phyloP scores from a whole-genome alignment of 2,797 vertebrate species.

The Alcedo quadribrachys region DNA sequence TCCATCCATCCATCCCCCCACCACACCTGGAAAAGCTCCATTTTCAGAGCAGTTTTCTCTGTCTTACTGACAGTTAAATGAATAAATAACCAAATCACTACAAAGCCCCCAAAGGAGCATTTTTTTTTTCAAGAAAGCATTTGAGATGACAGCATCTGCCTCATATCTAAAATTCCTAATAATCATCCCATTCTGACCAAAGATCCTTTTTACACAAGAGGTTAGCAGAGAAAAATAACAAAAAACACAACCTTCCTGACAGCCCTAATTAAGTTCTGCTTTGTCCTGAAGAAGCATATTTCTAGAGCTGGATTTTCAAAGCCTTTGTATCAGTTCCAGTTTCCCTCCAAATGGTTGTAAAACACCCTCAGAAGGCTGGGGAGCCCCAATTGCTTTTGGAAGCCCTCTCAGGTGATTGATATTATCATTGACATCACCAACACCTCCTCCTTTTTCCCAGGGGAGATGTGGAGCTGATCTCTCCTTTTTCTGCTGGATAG shows the following conservation, averaged over 20 bases:
- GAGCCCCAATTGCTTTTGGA: not conserved
- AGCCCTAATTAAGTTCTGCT: not conserved
- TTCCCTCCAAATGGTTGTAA: not conserved
- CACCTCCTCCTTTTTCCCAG: not conserved
- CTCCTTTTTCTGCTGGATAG: not conserved
- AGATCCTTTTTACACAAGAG: not conserved
- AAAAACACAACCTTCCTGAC: not conserved
- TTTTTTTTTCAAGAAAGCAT: not conserved
- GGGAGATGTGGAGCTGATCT: not conserved
- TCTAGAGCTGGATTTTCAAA: not conserved
- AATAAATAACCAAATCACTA: not conserved
- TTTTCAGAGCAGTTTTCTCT: not conserved
- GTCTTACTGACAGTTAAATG: not conserved
- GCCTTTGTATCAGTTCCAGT: not conserved
- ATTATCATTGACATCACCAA: not conserved
- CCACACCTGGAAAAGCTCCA: not conserved
- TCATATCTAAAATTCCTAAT: not conserved
- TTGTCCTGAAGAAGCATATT: not conserved
- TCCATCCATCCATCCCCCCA: constrained; percentile 5
- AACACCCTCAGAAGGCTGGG: not conserved
- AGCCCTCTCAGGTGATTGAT: fast-evolving
- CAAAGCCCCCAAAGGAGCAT: not conserved
- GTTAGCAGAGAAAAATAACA: not conserved
- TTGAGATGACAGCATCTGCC: not conserved
- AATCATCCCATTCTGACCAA: not conserved